Evolutionary conservation across 1,140 invertebrate genomes (phyloP).

Genomic region (Drosophila novamexicana): DNA sequence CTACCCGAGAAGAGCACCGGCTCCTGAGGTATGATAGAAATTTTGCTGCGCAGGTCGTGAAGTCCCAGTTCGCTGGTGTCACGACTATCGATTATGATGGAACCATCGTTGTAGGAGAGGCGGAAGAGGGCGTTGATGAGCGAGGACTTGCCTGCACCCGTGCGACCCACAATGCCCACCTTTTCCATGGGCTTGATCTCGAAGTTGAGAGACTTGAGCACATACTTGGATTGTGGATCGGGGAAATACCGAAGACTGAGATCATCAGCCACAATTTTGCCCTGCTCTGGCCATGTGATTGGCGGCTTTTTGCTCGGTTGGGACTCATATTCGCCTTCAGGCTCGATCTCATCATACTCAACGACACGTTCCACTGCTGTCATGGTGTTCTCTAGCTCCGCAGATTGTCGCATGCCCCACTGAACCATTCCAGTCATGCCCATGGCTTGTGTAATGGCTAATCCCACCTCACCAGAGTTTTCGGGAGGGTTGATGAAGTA

Average conservation of each 20-base stretch:
- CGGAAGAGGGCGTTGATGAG: conserved; percentile 89
- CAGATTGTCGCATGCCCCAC: conserved; percentile 86
- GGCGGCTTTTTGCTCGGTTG: conserved; percentile 87
- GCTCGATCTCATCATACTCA: conserved; percentile 90
- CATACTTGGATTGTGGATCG: conserved; percentile 85
- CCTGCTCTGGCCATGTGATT: conserved; percentile 89
- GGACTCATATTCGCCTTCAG: conserved; percentile 87
- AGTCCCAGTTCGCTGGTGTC: conserved; percentile 86
- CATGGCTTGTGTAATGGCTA: conserved; percentile 93
- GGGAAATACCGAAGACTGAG: conserved; percentile 86
- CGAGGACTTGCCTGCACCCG: conserved; percentile 94
- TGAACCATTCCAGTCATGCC: conserved; percentile 90
- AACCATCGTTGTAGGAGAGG: conserved; percentile 85
- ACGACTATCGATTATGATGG: conserved; percentile 87
- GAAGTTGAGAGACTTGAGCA: conserved; percentile 88
- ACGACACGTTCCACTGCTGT: conserved; percentile 92
- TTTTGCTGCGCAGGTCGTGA: conserved; percentile 87
- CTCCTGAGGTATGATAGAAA: conserved; percentile 90
- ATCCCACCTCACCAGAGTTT: conserved; percentile 88
- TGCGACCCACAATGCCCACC: conserved; percentile 91
- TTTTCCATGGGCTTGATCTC: conserved; percentile 84
- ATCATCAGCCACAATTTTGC: conserved; percentile 88
- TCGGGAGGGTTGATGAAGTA: conserved; percentile 85
- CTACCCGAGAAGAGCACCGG: conserved; percentile 89
- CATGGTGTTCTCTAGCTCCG: conserved; percentile 90